Evolutionary conservation across 2,797 vertebrate genomes (phyloP), one percentile per base, ranked within the genome.

Genomic region (Hoplostethus atlanticus): DNA sequence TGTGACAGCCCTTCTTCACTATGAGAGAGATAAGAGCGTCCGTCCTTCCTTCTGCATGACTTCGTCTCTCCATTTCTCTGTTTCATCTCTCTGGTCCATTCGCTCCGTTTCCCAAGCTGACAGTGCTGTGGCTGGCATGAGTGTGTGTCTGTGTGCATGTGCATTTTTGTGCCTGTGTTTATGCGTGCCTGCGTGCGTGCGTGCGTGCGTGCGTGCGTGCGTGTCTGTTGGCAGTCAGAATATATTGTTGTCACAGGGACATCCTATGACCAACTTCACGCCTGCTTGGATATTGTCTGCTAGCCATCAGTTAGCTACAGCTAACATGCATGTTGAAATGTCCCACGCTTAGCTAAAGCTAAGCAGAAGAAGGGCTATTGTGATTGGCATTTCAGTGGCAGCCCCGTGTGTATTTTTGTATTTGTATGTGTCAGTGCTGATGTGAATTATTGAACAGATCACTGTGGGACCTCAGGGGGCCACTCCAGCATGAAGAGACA

Each of bases 21-120:
- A 73, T 48, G 68, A 73, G 68, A 71, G 59, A 21, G 30, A 38
- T 69, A 83, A 71, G 30, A 28, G 11, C 1, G 2, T 40, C 61
- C 1, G 2, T 40, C 61, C 46, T 53, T 77, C 83, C 65, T 69
- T 83, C 74, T 78, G 62, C 84, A 40, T 80, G 73, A 51, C 76
- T 76, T 80, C 59, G 65, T 60, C 70, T 48, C 68, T 61, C 64
- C 21, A 1, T 53, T 64, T 48, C 17, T 69, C 70, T 42, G 50
- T 63, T 58, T 75, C 64, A 7, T 76, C 55, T 68, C 21, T 4
- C 25, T n/a, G 38, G 25, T 36, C 65, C 40, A 6, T 60, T 60
- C 31, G 10, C 68, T 63, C 53, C 0, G 58, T 62, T 66, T 79
- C 60, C 70, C 51, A 17, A 51, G 34, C 78, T 21, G 52, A 69